Base-by-base conservation (phyloP, 2,797 vertebrate genomes). In the Hemitrygon akajei region DNA sequence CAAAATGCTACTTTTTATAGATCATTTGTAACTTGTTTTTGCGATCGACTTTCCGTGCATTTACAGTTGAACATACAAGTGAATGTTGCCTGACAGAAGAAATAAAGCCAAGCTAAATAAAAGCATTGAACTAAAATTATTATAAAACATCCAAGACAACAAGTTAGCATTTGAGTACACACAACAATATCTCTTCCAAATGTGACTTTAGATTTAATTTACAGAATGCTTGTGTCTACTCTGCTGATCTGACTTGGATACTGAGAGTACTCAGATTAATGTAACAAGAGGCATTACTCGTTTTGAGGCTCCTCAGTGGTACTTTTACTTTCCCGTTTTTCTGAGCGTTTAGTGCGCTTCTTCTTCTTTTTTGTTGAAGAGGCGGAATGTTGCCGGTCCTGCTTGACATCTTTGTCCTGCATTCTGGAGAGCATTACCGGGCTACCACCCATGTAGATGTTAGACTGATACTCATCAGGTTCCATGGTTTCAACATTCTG, bases 191-290 rank as follows among this genome's bases (percentile, higher is more conserved):
- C 40, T 73, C 27, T 93, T 93, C 27, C 69, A n/a, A 93, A 93
- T 75, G 71, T 93, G 91, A 93, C 27, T 56, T 93, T 76, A 93
- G 75, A 27, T 92, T 92, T 25, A 93, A 93, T 75, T 93, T 76
- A 76, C 27, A 58, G 73, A 93, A 93, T 40, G 71, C 91, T 93
- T 93, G 73, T 93, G 91, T 76, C 71, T 76, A 75, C 27, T 25
- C 71, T 76, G 37, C 7, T 76, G 71, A 73, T 76, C 71, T 93
- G 91, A 76, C 73, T 71, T 93, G 71, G 40, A 76, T 76, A 76
- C 71, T 58, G 91, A 30, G 25, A 93, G 91, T 75, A 75, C 71
- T 56, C 71, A 93, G 71, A 75, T 93, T 93, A 71, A 14, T 22
- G 27, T 56, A 25, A 76, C 71, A 93, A 75, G 27, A 30, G 40